Evolutionary conservation across 2,888 invertebrate genomes (phyloP), one percentile per base, ranked within the genome.

Genomic region (Platerodrilus igneus): DNA sequence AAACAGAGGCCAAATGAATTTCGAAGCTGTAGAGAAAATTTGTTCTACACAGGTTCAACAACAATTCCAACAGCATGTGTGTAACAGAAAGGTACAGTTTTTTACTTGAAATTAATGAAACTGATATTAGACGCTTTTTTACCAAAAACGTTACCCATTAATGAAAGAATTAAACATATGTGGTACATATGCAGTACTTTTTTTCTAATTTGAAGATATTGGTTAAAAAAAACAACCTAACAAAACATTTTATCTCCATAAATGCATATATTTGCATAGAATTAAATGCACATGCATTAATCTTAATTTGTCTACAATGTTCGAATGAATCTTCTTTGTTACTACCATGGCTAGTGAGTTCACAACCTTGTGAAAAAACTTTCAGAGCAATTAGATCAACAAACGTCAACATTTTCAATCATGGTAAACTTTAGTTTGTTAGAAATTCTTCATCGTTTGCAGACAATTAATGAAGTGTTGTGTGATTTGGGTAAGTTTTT

Each of bases 391-490:
- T 22, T 22, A 22, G 22, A n/a, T 22, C 22, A n/a, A 9, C 22
- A 22, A 22, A 22, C 22, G 22, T 22, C 22, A 4, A 22, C 22
- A 22, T 9, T 22, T 22, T 22, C 22, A n/a, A n/a, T n/a, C n/a
- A n/a, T n/a, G n/a, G n/a, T n/a, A n/a, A n/a, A n/a, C n/a, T n/a
- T n/a, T n/a, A 22, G 22, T 10, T 9, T 22, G 22, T 10, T 22
- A 9, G 22, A 22, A 22, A 22, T 22, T 22, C 22, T 22, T 22
- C 22, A 22, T 22, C 22, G 22, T 22, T 22, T 22, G 10, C 22
- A 22, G 22, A 22, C 22, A 22, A 22, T 22, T 22, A 22, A 22
- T 22, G 22, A 22, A 22, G 10, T 22, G 10, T 22, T 22, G 22
- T 22, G 22, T 22, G n/a, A 22, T 22, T 22, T 22, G 10, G 22